phyloP scores from a whole-genome alignment of 2,888 invertebrate genomes.

The Scelioninae gen. 1 region DNA sequence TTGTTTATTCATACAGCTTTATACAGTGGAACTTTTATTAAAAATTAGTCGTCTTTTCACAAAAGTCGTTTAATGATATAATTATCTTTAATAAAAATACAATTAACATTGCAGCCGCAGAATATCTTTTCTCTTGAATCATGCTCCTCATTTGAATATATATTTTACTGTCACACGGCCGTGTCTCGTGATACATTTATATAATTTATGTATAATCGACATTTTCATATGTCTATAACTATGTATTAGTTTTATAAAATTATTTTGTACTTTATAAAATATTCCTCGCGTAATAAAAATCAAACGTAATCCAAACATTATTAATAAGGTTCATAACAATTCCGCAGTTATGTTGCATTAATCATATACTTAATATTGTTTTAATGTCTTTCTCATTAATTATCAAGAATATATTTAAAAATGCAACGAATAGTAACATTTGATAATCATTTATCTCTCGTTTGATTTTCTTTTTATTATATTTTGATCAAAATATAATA shows the following conservation, averaged over 20 bases:
- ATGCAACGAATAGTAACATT: conserved; percentile 22
- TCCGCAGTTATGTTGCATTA: conserved; percentile 17
- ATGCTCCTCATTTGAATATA: conserved; percentile 30
- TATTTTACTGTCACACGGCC: conserved; percentile 27
- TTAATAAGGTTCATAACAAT: conserved; percentile 28
- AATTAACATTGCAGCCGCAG: conserved; percentile 43
- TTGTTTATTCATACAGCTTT: conserved; percentile 59
- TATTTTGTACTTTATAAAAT: conserved; percentile 50
- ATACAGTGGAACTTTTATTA: conserved; percentile 59
- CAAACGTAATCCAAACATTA: conserved; percentile 20
- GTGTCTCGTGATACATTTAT: conserved; percentile 47
- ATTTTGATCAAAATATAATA: background rate
- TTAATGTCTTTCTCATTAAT: background rate
- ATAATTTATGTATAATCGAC: conserved; percentile 38
- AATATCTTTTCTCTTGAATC: conserved; percentile 35
- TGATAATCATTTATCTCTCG: background rate
- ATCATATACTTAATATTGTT: background rate
- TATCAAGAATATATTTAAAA: conserved; percentile 17
- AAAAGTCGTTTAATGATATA: conserved; percentile 45
- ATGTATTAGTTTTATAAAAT: conserved; percentile 44
- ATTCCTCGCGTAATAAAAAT: conserved; percentile 34
- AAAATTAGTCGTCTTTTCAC: conserved; percentile 54
- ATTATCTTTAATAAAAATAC: conserved; percentile 56
- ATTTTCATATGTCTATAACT: conserved; percentile 26
- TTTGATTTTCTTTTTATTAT: conserved; percentile 4